A percentile compares a stretch with the other conserved stretches of the same genome.
Evolutionary conservation across 2,113 vertebrate species (phyloP).

Genomic region (Cephalopholis sonnerati): DNA sequence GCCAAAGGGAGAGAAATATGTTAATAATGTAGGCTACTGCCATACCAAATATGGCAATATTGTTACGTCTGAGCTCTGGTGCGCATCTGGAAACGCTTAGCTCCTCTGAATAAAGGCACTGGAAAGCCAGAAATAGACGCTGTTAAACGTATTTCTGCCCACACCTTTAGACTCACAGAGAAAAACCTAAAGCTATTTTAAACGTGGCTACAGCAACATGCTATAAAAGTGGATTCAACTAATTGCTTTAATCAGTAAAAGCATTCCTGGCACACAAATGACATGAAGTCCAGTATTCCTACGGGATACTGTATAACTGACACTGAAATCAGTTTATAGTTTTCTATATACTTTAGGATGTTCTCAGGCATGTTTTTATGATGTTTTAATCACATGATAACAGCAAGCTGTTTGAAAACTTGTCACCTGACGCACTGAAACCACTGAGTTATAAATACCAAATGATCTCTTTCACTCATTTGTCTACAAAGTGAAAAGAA

Average conservation of each 20-base stretch:
- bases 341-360: neutral
- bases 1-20: constrained; percentile 94
- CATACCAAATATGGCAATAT: constrained; percentile 99
- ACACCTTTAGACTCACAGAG: constrained; percentile 59
- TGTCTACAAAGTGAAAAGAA: neutral
- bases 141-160: constrained; percentile 80
- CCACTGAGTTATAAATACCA: neutral
- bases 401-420: neutral
- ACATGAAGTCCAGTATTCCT: neutral
- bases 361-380: neutral
- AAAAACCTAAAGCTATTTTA: constrained; percentile 54
- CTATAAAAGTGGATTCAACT: constrained; percentile 12
- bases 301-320: neutral
- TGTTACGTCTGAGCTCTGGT: constrained; percentile 97
- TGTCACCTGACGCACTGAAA: neutral
- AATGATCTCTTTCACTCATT: neutral
- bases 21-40: constrained; percentile 98
- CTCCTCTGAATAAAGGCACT: constrained; percentile 86
- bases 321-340: neutral
- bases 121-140: constrained; percentile 89
- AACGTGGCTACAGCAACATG: constrained; percentile 41
- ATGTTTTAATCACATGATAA: neutral
- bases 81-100: constrained; percentile 97
- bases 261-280: neutral
- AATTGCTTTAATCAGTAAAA: constrained; percentile 18